Evolutionary conservation across 2,113 vertebrate genomes (phyloP), one percentile per base, ranked within the genome.

Genomic region (Phycodurus eques): DNA sequence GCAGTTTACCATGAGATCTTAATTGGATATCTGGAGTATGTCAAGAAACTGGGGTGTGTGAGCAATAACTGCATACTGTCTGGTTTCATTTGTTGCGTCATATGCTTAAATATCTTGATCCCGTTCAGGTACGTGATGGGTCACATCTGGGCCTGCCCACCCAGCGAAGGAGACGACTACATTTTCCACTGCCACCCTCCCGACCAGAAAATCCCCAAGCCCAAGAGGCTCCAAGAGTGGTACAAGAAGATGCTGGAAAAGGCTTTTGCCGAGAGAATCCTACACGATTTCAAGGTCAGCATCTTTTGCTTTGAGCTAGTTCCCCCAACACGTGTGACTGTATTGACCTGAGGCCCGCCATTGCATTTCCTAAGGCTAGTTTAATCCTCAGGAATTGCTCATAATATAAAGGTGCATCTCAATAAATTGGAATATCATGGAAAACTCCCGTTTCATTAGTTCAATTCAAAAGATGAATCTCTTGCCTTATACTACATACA

Each of bases 181-280:
- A 99, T 99, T 83, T 99, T 99, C 86, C 98, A 99, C 76, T 99
- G 98, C 87, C 98, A 99, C 82, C 98, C 98, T 0, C 90, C 93
- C 9, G 98, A 99, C 88, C 98, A 99, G 88, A 99, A 98, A 90
- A 99, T 99, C 80, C 98, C 98, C 31, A 99, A 99, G 77, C 98
- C 98, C 53, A 99, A 99, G 86, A 94, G 98, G 70, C 90, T 99
- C 68, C 97, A 99, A 68, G 97, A 99, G 61, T 99, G 98, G 98
- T 99, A 99, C 90, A 95, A 96, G 77, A 99, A 99, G 89, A 99
- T 99, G 98, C 90, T 99, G 89, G 98, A 99, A 86, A 99, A 99
- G 88, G 98, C 98, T 0, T 98, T 96, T 63, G 97, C 97, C 0
- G 98, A 99, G 88, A 92, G 98, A 72, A 99, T 99, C 85, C 87